Percentiles rank a stretch among this genome's conserved stretches.
Evolutionary conservation across 2,888 invertebrate species (phyloP).

Genomic region (Eilema griseolum): DNA sequence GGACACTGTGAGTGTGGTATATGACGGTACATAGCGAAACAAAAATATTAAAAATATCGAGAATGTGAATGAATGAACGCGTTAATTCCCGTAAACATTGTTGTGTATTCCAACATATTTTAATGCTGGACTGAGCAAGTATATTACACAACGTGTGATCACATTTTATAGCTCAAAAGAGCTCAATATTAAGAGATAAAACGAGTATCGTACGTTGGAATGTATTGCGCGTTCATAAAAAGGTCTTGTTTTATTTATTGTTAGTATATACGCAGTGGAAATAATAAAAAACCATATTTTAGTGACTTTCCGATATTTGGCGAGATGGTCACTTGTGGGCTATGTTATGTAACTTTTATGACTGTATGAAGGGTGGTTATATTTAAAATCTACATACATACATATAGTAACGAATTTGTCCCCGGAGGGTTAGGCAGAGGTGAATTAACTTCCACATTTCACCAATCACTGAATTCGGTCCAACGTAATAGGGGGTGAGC

Average conservation of each 20-base stretch:
- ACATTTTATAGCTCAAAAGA: background rate
- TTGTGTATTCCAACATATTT: no score
- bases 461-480: no score
- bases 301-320: slow-evolving; percentile 1
- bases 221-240: slow-evolving; percentile 4
- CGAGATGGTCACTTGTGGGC: background rate
- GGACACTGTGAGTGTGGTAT: no score
- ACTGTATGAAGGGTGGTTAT: background rate
- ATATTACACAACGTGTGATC: background rate
- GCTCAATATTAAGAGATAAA: background rate
- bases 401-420: no score
- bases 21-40: no score
- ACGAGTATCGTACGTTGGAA: background rate
- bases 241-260: slow-evolving; percentile 4
- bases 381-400: no score
- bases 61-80: no score
- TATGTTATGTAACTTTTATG: background rate
- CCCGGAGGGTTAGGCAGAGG: no score
- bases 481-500: no score
- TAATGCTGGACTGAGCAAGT: background rate
- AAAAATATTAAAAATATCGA: no score
- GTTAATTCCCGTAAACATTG: no score
- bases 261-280: slow-evolving; percentile 2
- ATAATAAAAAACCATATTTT: background rate
- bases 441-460: no score